A percentile compares a stretch with the other conserved stretches of the same genome.
Conservation (phyloP, 2,113 vertebrate species). For the Cinclus cinclus region DNA sequence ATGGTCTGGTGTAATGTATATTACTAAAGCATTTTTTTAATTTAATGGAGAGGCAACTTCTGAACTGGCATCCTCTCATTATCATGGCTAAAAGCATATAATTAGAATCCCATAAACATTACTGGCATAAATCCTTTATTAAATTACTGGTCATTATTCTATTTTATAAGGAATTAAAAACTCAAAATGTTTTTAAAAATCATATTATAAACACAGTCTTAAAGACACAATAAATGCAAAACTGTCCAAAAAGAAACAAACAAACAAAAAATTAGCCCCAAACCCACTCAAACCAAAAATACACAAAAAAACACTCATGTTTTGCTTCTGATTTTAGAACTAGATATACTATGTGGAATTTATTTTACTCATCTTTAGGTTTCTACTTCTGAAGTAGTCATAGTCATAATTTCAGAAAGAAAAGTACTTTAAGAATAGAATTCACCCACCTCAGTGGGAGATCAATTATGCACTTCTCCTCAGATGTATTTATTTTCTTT, state of each 20-base stretch:
- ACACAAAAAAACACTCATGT: rapidly evolving
- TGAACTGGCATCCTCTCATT: background rate
- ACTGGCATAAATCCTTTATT: background rate
- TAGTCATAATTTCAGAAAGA: background rate
- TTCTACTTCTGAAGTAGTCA: background rate
- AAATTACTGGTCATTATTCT: background rate
- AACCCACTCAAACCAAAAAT: background rate
- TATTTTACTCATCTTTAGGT: background rate
- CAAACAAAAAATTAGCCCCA: background rate
- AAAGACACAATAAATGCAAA: background rate
- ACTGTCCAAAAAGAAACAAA: rapidly evolving
- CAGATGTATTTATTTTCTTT: background rate
- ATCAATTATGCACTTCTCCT: background rate
- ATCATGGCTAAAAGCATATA: background rate
- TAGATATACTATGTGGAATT: background rate
- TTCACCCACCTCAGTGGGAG: background rate
- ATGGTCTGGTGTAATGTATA: background rate
- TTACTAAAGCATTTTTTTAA: background rate
- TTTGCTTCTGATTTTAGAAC: background rate
- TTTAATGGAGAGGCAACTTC: background rate
- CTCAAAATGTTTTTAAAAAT: background rate
- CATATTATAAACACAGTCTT: background rate
- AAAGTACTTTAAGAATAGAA: background rate
- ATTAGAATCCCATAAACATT: background rate
- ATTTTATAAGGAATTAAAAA: background rate